These are phyloP conservation scores for Meriones psammophilus DNA, from an alignment of 2,797 vertebrate genomes.

Conservation along the genomic window DNA sequence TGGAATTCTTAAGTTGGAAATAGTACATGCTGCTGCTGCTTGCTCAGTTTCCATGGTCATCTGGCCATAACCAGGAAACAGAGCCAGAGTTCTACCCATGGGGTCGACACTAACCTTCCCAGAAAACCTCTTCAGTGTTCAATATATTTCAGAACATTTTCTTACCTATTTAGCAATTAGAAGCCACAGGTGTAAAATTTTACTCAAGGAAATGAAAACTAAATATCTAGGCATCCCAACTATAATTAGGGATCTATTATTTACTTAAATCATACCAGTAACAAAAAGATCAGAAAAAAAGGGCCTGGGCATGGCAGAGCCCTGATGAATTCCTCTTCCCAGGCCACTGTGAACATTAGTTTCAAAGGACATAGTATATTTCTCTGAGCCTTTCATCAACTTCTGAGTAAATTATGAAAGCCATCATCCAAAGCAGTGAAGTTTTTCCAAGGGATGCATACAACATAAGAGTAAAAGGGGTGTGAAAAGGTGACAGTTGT, in stretches of 20 bases:
- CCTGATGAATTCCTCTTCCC: not conserved
- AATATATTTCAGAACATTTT: not conserved
- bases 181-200: not conserved
- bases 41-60: not conserved
- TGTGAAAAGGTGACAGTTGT: not conserved
- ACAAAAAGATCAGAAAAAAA: not conserved
- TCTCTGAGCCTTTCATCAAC: not conserved
- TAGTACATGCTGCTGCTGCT: not conserved
- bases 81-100: not conserved
- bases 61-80: not conserved
- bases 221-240: not conserved
- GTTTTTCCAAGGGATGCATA: not conserved
- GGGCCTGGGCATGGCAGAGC: not conserved
- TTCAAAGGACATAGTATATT: not conserved
- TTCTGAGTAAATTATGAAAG: conserved; percentile 22
- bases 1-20: not conserved
- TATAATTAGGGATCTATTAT: not conserved
- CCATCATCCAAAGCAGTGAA: not conserved
- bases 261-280: not conserved
- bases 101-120: not conserved
- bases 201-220: not conserved
- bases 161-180: not conserved
- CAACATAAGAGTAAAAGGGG: not conserved
- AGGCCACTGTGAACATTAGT: not conserved
- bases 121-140: not conserved